Base-by-base conservation (phyloP, 64 coral and sea anemone species). In the Stichodactyla mertensii region DNA sequence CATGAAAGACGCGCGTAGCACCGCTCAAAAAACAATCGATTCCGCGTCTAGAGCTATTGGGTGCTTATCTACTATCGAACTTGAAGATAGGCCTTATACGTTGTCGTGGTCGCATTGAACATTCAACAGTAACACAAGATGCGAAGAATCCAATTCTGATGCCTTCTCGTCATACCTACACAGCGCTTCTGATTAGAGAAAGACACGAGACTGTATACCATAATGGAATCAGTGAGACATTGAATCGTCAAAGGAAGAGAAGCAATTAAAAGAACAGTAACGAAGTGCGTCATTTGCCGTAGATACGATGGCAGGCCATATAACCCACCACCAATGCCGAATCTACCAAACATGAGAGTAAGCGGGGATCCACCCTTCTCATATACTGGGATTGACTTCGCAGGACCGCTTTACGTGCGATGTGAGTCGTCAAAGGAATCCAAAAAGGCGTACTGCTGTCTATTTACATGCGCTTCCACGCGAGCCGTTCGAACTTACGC, bases 401-500 rank as follows among this genome's bases (percentile, higher is more conserved):
- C 85, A 9, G 52, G 55, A 31, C 82, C 82, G 5, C 6, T 79
- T 7, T 80, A 80, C 55, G 23, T 80, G 10, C 57, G 56, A 16
- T 31, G 28, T 31, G 62, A 80, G 22, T 77, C 74, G 1, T 79
- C 54, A 16, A 1, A 28, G 13, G 20, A 55, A 18, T 19, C 36
- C 12, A 52, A 45, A 20, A 88, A 80, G 23, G 8, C 14, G 13
- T 88, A 80, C 27, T 61, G 71, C 59, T 51, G 20, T 20, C 71
- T 88, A 6, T 88, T 88, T 56, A 80, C 86, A 4, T 79, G 86
- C 59, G 54, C 69, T 2, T 23, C 22, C 10, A 77, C 71, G 16
- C 51, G 86, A 18, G 20, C 54, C 26, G 19, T 84, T 1, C 7
- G 82, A 84, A 19, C 82, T 84, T 60, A 77, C 86, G 16, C 36